These are phyloP conservation scores for Lithobates sylvaticus DNA, from an alignment of 2,797 vertebrate species.

Conservation along the genomic window DNA sequence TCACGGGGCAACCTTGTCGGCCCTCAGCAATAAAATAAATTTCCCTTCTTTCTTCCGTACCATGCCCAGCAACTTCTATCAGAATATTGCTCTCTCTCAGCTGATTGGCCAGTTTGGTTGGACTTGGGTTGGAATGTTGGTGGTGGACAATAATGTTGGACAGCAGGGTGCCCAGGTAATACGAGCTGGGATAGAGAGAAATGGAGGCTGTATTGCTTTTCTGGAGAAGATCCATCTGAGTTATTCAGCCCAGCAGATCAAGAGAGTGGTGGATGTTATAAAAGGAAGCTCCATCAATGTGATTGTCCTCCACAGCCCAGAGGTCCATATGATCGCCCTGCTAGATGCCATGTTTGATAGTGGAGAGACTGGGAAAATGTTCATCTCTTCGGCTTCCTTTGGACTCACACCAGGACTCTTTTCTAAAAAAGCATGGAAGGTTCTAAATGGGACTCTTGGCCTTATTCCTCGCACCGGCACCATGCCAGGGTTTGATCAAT, in stretches of 20 bases:
- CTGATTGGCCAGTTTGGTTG: slow-evolving; percentile 41
- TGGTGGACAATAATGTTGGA: too few species aligned
- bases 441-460: slow-evolving; percentile 14
- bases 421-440: too few species aligned
- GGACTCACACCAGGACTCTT: neutral
- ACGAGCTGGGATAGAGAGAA: slow-evolving; percentile 27
- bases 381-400: slow-evolving; percentile 43
- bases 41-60: too few species aligned
- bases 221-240: too few species aligned
- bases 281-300: neutral
- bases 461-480: slow-evolving; percentile 35
- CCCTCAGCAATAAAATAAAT: too few species aligned
- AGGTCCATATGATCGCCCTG: slow-evolving; percentile 41
- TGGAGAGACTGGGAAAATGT: slow-evolving; percentile 40
- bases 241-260: too few species aligned
- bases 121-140: slow-evolving; percentile 33
- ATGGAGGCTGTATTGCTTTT: too few species aligned
- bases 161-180: slow-evolving; percentile 36
- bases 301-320: slow-evolving; percentile 51
- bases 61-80: slow-evolving; percentile 28
- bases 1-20: slow-evolving; percentile 41
- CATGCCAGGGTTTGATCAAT: slow-evolving; percentile 50
- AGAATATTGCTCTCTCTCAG: slow-evolving; percentile 38
- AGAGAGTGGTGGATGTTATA: too few species aligned
- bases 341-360: slow-evolving; percentile 24